Evolutionary conservation across 2,113 vertebrate species (phyloP), one percentile per base, ranked within the genome.

Genomic region (Callipepla californica): DNA sequence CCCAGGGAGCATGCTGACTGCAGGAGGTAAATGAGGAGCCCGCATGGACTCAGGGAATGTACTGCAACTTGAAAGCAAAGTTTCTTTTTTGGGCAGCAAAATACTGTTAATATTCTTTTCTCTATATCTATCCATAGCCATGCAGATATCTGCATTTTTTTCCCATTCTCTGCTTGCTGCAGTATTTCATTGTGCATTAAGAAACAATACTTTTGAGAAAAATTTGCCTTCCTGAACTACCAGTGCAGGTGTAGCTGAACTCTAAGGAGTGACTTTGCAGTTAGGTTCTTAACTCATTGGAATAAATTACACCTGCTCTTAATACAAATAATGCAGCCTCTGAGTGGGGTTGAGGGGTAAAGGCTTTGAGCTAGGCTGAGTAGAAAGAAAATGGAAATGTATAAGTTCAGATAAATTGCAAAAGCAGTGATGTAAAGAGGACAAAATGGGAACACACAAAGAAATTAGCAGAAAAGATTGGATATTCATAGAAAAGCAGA

Each of bases 41-140:
- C 2, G 0, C 6, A 6, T 12, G 26, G 59, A 19, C 16, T 42
- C 21, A 10, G 22, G 26, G 19, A 47, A 36, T 25, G 67, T 76
- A 61, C 0, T 53, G 68, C 21, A 53, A 45, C 23, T 63, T 0
- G 0, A 3, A 9, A 8, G 8, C 40, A 36, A 51, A 57, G 34
- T n/a, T 81, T 45, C 51, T 67, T 89, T 74, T 68, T 34, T 40
- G 40, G 44, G 38, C 67, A 23, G 7, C 21, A 81, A 14, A 4
- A 14, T 30, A n/a, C 19, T 7, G 4, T 28, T n/a, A 18, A 20
- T 15, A 58, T 82, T 45, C 45, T 66, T 89, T 79, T 48, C 36
- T 72, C 53, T 38, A 15, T 3, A 13, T 18, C 8, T 26, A 40
- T 45, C 38, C 55, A 4, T 3, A 45, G 28, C 51, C 80, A 2